Conservation (phyloP, 2,113 vertebrate genomes). For the Collichthys lucidus region DNA sequence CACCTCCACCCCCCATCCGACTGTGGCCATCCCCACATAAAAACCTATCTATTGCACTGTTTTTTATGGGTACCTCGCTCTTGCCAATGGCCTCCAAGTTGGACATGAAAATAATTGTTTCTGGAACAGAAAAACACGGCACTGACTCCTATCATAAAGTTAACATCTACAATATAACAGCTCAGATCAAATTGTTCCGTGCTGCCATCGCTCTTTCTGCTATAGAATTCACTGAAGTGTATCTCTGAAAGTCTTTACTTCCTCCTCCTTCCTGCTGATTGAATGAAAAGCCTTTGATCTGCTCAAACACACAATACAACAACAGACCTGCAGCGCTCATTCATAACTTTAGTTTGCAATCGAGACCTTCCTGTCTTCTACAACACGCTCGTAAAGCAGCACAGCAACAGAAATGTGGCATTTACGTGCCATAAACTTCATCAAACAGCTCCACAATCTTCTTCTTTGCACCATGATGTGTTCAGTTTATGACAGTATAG, state of each 20-base stretch:
- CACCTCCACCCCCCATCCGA: neutral
- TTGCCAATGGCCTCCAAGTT: neutral
- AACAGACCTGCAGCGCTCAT: conserved; percentile 50
- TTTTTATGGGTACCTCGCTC: neutral
- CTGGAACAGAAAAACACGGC: neutral
- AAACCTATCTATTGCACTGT: neutral
- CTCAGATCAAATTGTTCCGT: conserved; percentile 16
- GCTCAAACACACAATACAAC: conserved; percentile 52
- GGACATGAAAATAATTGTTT: neutral
- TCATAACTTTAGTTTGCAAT: conserved; percentile 61
- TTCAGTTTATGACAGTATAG: neutral
- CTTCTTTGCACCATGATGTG: neutral
- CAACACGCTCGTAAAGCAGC: neutral
- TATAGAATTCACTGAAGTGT: conserved; percentile 29
- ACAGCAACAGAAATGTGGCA: neutral
- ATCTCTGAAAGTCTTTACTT: conserved; percentile 56
- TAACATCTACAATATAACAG: neutral
- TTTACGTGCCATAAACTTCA: neutral
- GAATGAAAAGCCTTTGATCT: conserved; percentile 60
- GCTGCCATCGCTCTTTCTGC: conserved; percentile 9
- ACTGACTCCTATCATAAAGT: neutral
- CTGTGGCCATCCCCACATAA: neutral
- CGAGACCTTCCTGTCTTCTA: conserved; percentile 48
- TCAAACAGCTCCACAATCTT: neutral
- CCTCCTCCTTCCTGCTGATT: conserved; percentile 53